Evolutionary conservation across 2,888 invertebrate species (phyloP).

Genomic region (Tetragonisca angustula): DNA sequence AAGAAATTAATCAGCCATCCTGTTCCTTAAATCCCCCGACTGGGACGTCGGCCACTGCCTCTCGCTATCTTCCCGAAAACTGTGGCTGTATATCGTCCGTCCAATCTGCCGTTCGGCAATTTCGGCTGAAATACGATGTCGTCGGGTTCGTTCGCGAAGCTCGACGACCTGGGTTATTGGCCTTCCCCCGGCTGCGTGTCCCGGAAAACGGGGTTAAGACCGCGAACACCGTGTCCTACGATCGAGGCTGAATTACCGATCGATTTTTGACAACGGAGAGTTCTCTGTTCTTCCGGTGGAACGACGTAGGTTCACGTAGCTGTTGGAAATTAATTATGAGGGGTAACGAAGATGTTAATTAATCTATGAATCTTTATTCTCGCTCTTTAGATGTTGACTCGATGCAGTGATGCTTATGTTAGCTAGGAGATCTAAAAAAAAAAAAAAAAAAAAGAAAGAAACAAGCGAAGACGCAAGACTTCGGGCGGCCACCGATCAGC

Average conservation of each 20-base stretch:
- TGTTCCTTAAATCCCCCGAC: slow-evolving; percentile 62
- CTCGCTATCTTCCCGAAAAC: slow-evolving; percentile 68
- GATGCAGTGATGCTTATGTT: too few species aligned
- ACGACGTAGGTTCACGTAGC: too few species aligned
- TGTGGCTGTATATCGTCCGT: slow-evolving; percentile 82
- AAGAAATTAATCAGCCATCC: slow-evolving; percentile 65
- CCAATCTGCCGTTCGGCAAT: slow-evolving; percentile 83
- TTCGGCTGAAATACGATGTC: slow-evolving; percentile 83
- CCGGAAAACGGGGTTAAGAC: slow-evolving; percentile 77
- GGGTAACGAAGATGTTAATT: too few species aligned
- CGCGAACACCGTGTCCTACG: slow-evolving; percentile 55
- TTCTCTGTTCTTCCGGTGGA: not conserved
- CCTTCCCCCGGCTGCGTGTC: slow-evolving; percentile 53
- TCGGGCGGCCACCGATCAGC: not conserved
- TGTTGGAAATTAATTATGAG: too few species aligned
- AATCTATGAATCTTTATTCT: too few species aligned
- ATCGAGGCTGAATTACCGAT: slow-evolving; percentile 2
- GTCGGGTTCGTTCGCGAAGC: slow-evolving; percentile 79
- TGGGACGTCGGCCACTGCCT: slow-evolving; percentile 67
- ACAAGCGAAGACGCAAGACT: too few species aligned
- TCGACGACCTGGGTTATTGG: slow-evolving; percentile 75
- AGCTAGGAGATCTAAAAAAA: too few species aligned
- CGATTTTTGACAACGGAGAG: slow-evolving; percentile 8
- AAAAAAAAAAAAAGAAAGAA: too few species aligned
- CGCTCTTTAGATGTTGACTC: too few species aligned